Evolutionary conservation across 2,888 invertebrate species (phyloP).

Genomic region (Adineta ricciae): DNA sequence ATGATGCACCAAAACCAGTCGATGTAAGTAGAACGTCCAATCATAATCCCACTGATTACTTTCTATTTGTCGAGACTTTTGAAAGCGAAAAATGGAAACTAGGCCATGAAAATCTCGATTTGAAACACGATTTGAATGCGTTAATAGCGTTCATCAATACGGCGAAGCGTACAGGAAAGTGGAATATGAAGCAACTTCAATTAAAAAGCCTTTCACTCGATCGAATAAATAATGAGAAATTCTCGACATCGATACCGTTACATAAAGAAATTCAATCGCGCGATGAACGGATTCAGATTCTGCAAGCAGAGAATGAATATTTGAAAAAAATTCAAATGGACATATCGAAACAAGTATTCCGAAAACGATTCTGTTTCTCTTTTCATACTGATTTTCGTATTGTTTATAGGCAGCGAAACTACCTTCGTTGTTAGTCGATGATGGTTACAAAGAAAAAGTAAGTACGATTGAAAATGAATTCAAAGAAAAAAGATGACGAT

Average conservation of each 20-base stretch:
- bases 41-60: neutral
- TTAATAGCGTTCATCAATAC: constrained; percentile 42
- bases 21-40: neutral
- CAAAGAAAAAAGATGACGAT: too few relatives aligned
- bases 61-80: neutral
- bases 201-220: neutral
- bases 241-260: neutral
- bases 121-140: constrained; percentile 44
- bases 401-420: too few relatives aligned
- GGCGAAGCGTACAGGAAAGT: constrained; percentile 42
- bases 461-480: too few relatives aligned
- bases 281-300: constrained; percentile 21
- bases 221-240: neutral
- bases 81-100: constrained; percentile 35
- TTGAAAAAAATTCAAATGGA: neutral
- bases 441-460: too few relatives aligned
- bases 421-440: too few relatives aligned
- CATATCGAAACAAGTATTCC: neutral
- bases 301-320: constrained; percentile 14
- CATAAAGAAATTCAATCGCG: constrained; percentile 14
- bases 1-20: neutral
- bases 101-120: constrained; percentile 41
- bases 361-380: too few relatives aligned
- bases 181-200: constrained; percentile 37
- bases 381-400: too few relatives aligned